A percentile compares a stretch with the other conserved stretches of the same genome.
These are phyloP conservation scores for Pangasius djambal DNA, from an alignment of 2,797 vertebrate species.

Conservation along the genomic window DNA sequence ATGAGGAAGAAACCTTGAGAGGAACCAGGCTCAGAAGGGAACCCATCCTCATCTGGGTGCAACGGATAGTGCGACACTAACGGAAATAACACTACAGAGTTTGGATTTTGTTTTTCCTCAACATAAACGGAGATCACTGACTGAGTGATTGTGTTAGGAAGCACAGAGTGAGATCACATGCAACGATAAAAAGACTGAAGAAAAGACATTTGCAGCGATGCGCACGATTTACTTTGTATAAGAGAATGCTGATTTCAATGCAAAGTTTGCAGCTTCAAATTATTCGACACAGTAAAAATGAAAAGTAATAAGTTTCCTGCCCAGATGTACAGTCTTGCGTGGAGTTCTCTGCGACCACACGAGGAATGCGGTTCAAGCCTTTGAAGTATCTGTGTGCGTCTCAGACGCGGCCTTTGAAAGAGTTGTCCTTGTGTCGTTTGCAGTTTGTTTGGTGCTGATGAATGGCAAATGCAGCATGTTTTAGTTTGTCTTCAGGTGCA, in stretches of 20 bases:
- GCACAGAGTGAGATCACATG: background rate
- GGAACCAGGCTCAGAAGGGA: too few species aligned
- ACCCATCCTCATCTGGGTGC: too few species aligned
- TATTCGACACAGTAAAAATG: background rate
- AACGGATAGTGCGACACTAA: background rate
- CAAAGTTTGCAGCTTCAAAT: background rate
- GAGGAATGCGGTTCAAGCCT: background rate
- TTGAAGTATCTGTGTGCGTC: background rate
- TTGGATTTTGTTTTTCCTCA: background rate
- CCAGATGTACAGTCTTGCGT: background rate
- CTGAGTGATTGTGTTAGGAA: background rate
- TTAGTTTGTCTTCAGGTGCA: background rate
- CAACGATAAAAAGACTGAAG: background rate
- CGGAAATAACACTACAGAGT: background rate
- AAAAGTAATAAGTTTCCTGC: background rate
- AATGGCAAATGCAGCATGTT: background rate
- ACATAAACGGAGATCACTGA: background rate
- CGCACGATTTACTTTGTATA: background rate
- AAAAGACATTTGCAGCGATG: background rate
- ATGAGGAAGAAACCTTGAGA: too few species aligned
- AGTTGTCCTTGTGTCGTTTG: background rate
- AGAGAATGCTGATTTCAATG: background rate
- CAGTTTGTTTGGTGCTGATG: background rate
- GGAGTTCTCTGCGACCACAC: background rate
- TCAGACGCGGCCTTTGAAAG: background rate